Conservation (phyloP, 2,797 vertebrate genomes). For the Mormyrops boulengeri region DNA sequence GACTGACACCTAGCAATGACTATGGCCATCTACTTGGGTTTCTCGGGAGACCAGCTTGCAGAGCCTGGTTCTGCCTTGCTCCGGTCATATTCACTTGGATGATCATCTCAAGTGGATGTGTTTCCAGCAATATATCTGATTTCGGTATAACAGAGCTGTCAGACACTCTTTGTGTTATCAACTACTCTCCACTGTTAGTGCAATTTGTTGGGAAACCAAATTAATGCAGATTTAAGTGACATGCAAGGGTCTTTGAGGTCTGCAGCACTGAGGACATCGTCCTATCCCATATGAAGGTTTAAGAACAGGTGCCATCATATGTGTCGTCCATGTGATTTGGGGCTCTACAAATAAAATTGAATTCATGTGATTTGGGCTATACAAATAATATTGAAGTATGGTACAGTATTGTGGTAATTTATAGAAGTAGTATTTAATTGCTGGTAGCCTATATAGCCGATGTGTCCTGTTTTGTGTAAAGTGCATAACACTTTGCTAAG, state of each 20-base stretch:
- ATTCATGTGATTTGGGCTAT: too few relatives aligned
- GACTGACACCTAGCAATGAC: not conserved
- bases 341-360: too few relatives aligned
- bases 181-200: not conserved
- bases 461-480: too few relatives aligned
- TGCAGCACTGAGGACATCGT: not conserved
- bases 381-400: too few relatives aligned
- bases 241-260: not conserved
- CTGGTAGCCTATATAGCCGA: too few relatives aligned
- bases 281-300: too few relatives aligned
- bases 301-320: too few relatives aligned
- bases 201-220: not conserved
- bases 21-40: not conserved
- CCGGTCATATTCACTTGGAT: not conserved
- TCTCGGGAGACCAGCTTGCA: not conserved
- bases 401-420: too few relatives aligned
- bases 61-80: not conserved
- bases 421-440: too few relatives aligned
- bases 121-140: not conserved
- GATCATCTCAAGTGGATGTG: not conserved
- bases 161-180: not conserved
- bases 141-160: not conserved
- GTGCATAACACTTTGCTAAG: too few relatives aligned
- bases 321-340: too few relatives aligned
- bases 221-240: not conserved